Conservation (phyloP, 2,888 invertebrate genomes). For the Hirtodrosophila confusa region DNA sequence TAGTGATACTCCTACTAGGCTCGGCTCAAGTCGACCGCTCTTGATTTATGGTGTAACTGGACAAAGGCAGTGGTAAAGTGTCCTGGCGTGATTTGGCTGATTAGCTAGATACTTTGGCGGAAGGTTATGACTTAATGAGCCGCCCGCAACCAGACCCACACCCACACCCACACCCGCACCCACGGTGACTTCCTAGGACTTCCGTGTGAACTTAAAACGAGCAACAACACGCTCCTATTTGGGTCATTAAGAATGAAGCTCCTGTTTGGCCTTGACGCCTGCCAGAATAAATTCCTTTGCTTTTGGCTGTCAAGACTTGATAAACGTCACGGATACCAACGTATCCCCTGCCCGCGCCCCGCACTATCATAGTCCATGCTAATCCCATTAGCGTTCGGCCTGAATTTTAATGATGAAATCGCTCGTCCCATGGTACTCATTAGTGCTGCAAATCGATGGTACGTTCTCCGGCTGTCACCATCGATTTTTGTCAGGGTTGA, state of each 20-base stretch:
- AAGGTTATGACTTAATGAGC: slow-evolving; percentile 37
- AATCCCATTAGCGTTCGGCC: slow-evolving; percentile 55
- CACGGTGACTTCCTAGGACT: not conserved
- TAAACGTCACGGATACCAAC: not conserved
- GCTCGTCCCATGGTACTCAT: slow-evolving; percentile 33
- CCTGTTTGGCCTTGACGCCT: not conserved
- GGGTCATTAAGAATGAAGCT: slow-evolving; percentile 23
- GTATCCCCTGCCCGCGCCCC: slow-evolving; percentile 5
- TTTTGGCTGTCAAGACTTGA: not conserved
- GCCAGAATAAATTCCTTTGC: no score
- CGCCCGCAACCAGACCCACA: not conserved
- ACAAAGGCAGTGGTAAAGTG: slow-evolving; percentile 30
- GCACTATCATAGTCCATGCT: slow-evolving; percentile 39
- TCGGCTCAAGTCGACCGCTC: not conserved
- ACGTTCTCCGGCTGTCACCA: no score
- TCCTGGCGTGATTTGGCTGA: slow-evolving; percentile 44
- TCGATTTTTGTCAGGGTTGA: no score
- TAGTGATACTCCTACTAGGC: not conserved
- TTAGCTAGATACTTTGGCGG: slow-evolving; percentile 18
- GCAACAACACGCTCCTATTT: slow-evolving; percentile 28
- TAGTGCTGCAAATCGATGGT: no score
- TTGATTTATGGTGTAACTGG: slow-evolving; percentile 31
- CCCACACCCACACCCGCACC: not conserved
- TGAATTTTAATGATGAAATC: slow-evolving; percentile 29
- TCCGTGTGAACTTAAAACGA: slow-evolving; percentile 18